Percentiles rank a stretch among this genome's conserved stretches.
Evolutionary conservation across 2,797 vertebrate species (phyloP).

Genomic region (Merluccius polli): DNA sequence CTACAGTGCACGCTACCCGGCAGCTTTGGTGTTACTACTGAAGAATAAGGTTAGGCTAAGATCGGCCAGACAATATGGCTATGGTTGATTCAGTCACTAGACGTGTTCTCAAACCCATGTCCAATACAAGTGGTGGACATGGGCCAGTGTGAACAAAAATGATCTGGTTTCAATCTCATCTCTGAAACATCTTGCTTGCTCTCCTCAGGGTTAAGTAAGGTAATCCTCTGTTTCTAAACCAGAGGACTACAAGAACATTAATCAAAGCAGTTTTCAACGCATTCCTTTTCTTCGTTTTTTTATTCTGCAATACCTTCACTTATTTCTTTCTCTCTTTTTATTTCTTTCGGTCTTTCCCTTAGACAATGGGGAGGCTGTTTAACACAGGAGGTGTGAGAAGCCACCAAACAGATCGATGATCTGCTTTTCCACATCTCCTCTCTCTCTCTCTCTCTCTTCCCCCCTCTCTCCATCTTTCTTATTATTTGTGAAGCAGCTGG

Average conservation of each 20-base stretch:
- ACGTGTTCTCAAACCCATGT: constrained; percentile 51
- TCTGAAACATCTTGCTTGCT: constrained; percentile 45
- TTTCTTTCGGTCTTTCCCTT: constrained; percentile 20
- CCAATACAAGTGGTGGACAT: constrained; percentile 49
- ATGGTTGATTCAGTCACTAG: constrained; percentile 42
- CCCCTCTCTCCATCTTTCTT: constrained; percentile 20
- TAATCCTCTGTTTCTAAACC: constrained; percentile 58
- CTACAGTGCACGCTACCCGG: constrained; percentile 19
- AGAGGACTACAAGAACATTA: constrained; percentile 55
- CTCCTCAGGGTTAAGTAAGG: constrained; percentile 62
- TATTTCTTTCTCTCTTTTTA: constrained; percentile 14
- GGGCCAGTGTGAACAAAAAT: constrained; percentile 55
- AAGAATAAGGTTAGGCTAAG: constrained; percentile 24
- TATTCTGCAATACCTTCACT: not conserved
- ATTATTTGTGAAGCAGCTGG: constrained; percentile 59
- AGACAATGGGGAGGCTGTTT: constrained; percentile 28
- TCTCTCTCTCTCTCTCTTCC: constrained; percentile 28
- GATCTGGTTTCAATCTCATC: constrained; percentile 66
- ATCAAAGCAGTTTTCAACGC: constrained; percentile 54
- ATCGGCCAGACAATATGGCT: constrained; percentile 41
- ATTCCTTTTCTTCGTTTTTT: constrained; percentile 13
- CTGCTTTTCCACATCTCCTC: constrained; percentile 33
- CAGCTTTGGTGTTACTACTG: constrained; percentile 23
- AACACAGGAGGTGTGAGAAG: constrained; percentile 48
- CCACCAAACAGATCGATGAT: constrained; percentile 58